phyloP scores from a whole-genome alignment of 2,888 invertebrate species.

The Biston stratarius region DNA sequence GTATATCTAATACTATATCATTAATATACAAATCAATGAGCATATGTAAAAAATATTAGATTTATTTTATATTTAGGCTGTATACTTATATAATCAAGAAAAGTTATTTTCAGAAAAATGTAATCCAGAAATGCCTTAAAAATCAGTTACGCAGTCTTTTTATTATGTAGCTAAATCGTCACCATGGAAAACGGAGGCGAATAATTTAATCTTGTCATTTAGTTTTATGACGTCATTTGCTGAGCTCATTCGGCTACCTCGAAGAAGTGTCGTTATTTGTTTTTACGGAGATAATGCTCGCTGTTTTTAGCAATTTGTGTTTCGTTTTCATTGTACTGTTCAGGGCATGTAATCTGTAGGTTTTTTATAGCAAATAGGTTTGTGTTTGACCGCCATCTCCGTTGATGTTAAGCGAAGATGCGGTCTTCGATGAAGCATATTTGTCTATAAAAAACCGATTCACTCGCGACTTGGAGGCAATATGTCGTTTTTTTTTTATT shows the following conservation, averaged over 20 bases:
- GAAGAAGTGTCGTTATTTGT: conserved; percentile 35
- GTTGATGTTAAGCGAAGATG: too few species aligned
- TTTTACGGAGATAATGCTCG: conserved; percentile 25
- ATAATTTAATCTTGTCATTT: conserved; percentile 36
- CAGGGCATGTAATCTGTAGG: neutral
- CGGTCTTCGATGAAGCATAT: too few species aligned
- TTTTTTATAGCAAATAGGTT: too few species aligned
- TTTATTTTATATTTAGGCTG: too few species aligned
- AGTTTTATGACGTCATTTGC: conserved; percentile 40
- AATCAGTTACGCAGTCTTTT: neutral
- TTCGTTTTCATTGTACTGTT: conserved; percentile 9
- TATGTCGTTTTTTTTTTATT: too few species aligned
- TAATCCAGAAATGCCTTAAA: neutral
- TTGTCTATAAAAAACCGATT: too few species aligned
- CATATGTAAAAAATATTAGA: too few species aligned
- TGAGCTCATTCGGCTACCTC: conserved; percentile 35
- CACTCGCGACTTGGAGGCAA: too few species aligned
- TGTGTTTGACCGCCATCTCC: too few species aligned
- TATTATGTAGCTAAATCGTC: conserved; percentile 23
- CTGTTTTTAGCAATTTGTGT: conserved; percentile 16
- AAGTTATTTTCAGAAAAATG: neutral
- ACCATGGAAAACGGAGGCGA: conserved; percentile 30
- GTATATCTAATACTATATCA: too few species aligned
- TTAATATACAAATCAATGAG: too few species aligned
- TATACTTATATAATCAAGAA: too few species aligned